Base-by-base conservation (phyloP, 2,797 vertebrate species). In the Echiichthys vipera region DNA sequence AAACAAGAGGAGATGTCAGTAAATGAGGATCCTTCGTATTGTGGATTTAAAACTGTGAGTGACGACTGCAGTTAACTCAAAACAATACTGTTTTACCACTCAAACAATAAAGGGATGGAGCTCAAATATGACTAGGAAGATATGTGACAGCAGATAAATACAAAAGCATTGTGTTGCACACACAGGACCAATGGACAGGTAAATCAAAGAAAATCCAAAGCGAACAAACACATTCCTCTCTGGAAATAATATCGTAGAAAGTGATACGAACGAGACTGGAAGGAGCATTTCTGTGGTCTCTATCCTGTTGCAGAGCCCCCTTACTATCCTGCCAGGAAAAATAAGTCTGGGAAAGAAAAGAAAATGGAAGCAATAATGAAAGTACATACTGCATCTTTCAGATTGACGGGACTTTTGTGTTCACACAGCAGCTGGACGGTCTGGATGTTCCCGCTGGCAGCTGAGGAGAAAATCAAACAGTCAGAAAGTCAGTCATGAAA, bases 391-490 rank as follows among this genome's bases (percentile, higher is more conserved):
- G 72, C 77, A 85, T 99, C 98, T 91, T 96, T 97, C 63, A 96
- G 54, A 69, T 97, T 96, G 79, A 96, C 25, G 4, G 95, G 92
- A 89, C 95, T 95, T 85, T 94, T 97, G 74, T 96, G 91, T 81
- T 98, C 96, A 63, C 96, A 97, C 34, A 99, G 93, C 74, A 96
- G 91, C 24, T 97, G 96, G 86, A 96, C 93, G n/a, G 92, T 92
- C 65, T 91, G 95, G 77, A 95, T 78, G 85, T 92, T 96, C 74
- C 97, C 97, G 45, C 92, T 93, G 4, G 93, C 89, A 73, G 96
- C 98, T 99, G 81, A 20, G 72, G 45, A 71, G 20, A 72, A 77
- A 87, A 62, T 67, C 59, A 74, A 81, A 58, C 20, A 59, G 29
- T 39, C 54, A 70, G 56, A 64, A 55, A 66, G 27, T 25, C 36